These are phyloP conservation scores for Burhinus bistriatus DNA, from an alignment of 2,113 vertebrate genomes.

Conservation along the genomic window DNA sequence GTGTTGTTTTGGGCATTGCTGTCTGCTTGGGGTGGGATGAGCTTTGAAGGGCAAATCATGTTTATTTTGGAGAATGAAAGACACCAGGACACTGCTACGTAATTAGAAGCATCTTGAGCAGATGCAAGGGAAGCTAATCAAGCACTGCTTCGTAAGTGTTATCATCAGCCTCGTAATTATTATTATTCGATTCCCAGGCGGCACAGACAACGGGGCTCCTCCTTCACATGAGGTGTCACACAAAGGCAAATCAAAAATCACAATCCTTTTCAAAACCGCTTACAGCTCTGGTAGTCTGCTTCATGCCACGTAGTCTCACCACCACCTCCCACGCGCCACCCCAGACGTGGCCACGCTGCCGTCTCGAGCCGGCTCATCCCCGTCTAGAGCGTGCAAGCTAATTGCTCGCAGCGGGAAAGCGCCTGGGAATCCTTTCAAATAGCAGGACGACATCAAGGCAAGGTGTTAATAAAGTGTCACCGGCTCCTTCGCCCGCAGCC, in stretches of 20 bases:
- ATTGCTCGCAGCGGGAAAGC: not conserved
- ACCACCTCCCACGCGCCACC: not conserved
- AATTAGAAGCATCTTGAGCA: slow-evolving; percentile 35
- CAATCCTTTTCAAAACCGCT: not conserved
- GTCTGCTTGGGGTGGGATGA: not conserved
- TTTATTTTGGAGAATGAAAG: not conserved
- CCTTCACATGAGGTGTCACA: not conserved
- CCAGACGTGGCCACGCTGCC: not conserved
- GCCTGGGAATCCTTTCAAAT: not conserved
- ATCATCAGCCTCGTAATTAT: slow-evolving; percentile 23
- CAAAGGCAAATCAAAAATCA: not conserved
- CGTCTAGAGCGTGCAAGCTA: fast-evolving
- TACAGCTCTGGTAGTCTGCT: not conserved
- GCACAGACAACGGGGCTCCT: not conserved
- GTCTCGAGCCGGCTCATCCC: not conserved
- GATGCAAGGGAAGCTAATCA: slow-evolving; percentile 44
- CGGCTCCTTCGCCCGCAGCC: not conserved
- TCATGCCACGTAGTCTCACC: not conserved
- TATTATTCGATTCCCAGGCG: not conserved
- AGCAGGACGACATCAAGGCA: not conserved
- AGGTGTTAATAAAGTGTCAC: not conserved
- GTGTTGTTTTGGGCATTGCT: not conserved
- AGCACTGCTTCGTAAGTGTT: not conserved
- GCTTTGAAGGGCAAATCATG: not conserved
- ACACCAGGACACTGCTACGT: not conserved